Conservation (phyloP, 2,888 invertebrate species). For the Digitonthophagus gazella region DNA sequence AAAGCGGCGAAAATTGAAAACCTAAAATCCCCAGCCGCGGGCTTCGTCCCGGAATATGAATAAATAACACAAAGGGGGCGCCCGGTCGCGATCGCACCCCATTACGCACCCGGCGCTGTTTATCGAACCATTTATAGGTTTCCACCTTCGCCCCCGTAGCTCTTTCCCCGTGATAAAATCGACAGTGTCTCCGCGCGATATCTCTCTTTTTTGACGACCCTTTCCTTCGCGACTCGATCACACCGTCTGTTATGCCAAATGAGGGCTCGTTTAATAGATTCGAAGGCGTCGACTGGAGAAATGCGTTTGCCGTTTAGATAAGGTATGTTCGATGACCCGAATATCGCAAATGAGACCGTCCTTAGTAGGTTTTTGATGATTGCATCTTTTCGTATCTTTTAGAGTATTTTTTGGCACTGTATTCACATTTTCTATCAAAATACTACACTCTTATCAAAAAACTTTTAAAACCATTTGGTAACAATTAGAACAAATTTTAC, state of each 20-base stretch:
- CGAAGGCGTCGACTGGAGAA: slow-evolving; percentile 3
- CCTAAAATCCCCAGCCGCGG: neutral
- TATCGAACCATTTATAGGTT: slow-evolving; percentile 14
- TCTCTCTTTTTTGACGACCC: neutral
- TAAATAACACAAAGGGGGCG: neutral
- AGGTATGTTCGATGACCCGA: slow-evolving; percentile 8
- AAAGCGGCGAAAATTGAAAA: neutral
- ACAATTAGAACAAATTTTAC: no score
- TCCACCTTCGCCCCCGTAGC: neutral
- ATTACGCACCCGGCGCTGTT: slow-evolving; percentile 4
- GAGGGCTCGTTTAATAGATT: slow-evolving; percentile 14
- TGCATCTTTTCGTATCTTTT: neutral
- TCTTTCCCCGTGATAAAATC: neutral
- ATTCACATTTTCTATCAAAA: no score
- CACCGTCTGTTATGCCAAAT: slow-evolving; percentile 9
- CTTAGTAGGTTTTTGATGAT: neutral
- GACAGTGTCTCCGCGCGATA: slow-evolving; percentile 3
- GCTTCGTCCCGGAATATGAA: neutral
- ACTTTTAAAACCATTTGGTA: no score
- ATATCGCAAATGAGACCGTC: slow-evolving; percentile 10
- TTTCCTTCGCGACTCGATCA: neutral
- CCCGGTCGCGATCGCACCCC: neutral
- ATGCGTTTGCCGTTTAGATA: slow-evolving; percentile 13
- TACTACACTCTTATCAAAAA: neutral
- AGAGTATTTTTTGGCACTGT: no score